These are phyloP conservation scores for Ornithoptera priamus DNA, from an alignment of 2,888 invertebrate genomes.

Conservation along the genomic window DNA sequence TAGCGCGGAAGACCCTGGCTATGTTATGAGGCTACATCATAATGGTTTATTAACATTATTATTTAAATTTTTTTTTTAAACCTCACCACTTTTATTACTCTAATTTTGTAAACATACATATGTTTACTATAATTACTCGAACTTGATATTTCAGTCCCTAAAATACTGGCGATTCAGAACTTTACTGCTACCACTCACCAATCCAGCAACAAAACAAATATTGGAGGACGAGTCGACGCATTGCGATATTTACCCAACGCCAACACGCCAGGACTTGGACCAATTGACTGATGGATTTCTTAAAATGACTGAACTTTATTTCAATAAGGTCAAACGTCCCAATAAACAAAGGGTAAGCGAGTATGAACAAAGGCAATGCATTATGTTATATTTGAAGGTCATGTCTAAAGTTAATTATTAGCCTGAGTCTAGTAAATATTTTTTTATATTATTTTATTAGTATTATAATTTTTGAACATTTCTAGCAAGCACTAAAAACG, in stretches of 20 bases:
- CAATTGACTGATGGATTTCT: constrained; percentile 87
- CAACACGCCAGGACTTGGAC: constrained; percentile 81
- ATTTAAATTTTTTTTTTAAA: too few species aligned
- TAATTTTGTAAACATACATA: too few species aligned
- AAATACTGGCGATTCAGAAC: constrained; percentile 97
- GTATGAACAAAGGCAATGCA: not conserved
- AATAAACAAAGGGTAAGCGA: constrained; percentile 88
- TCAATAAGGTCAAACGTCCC: constrained; percentile 93
- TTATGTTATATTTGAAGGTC: not conserved
- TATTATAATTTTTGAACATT: not conserved
- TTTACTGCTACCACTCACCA: constrained; percentile 90
- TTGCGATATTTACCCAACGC: constrained; percentile 91
- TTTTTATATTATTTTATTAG: not conserved
- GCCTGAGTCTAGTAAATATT: not conserved
- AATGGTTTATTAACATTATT: too few species aligned
- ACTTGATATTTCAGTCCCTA: constrained; percentile 78
- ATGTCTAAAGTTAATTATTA: not conserved
- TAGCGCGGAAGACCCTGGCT: too few species aligned
- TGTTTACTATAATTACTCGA: not conserved
- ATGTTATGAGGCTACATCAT: too few species aligned
- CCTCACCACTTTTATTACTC: too few species aligned
- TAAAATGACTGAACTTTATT: constrained; percentile 90
- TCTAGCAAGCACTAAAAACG: not conserved
- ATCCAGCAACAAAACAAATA: constrained; percentile 88
- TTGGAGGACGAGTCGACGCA: constrained; percentile 84